Percentiles rank a stretch among this genome's conserved stretches.
These are phyloP conservation scores for Diarsia dahlii DNA, from an alignment of 2,888 invertebrate genomes.

Conservation along the genomic window DNA sequence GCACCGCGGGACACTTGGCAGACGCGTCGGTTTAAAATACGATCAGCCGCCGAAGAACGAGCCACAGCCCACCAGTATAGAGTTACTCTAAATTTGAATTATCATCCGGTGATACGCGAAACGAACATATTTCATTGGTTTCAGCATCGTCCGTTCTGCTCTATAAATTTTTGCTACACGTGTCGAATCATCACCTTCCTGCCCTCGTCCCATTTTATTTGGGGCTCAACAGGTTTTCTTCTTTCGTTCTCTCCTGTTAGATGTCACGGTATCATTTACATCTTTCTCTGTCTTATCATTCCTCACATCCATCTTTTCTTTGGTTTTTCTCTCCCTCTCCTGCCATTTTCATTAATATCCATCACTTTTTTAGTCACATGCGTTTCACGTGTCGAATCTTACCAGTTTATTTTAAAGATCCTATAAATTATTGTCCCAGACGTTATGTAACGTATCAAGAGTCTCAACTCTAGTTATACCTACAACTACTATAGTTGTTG, in stretches of 20 bases:
- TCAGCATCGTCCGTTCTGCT: slow-evolving; percentile 17
- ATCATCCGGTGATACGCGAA: slow-evolving; percentile 56
- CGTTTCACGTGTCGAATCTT: slow-evolving; percentile 13
- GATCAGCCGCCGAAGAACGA: slow-evolving; percentile 64
- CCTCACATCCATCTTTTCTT: no score
- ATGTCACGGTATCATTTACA: no score
- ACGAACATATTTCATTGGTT: slow-evolving; percentile 39
- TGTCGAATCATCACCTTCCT: no score
- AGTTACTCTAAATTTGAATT: slow-evolving; percentile 65
- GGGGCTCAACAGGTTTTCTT: no score
- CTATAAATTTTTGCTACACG: slow-evolving; percentile 27
- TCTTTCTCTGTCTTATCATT: no score
- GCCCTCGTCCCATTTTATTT: no score
- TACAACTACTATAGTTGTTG: slow-evolving; percentile 35
- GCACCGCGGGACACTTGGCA: slow-evolving; percentile 84
- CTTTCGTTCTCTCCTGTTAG: no score
- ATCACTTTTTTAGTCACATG: no score
- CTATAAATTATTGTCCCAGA: slow-evolving; percentile 37
- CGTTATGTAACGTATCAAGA: slow-evolving; percentile 35
- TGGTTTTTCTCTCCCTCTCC: no score
- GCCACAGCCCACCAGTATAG: slow-evolving; percentile 54
- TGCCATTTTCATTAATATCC: no score
- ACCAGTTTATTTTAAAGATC: slow-evolving; percentile 47
- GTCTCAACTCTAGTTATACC: slow-evolving; percentile 6
- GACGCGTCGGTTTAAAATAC: slow-evolving; percentile 81